A percentile compares a stretch with the other conserved stretches of the same genome.
Conservation (phyloP, 2,797 vertebrate genomes). For the Coilia nasus region DNA sequence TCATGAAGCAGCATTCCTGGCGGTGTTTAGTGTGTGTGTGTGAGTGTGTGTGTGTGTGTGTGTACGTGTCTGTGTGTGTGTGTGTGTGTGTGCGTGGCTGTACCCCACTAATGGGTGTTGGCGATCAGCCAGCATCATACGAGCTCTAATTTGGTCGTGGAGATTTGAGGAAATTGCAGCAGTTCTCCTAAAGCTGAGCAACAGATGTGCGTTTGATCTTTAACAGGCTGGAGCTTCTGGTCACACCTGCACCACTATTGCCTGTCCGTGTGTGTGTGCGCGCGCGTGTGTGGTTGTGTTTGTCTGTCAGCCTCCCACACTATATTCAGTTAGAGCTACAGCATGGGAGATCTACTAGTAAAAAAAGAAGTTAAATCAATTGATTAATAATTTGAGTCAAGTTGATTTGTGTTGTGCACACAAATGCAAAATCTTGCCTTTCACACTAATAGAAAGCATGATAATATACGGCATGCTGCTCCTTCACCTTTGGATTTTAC, state of each 20-base stretch:
- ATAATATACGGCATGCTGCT: no score
- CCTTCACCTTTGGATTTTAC: no score
- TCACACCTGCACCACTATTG: constrained; percentile 39
- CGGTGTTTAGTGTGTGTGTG: background rate
- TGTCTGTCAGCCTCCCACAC: no score
- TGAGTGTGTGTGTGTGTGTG: constrained; percentile 59
- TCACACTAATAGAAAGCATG: no score
- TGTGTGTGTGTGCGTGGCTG: no score
- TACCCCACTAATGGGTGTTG: constrained; percentile 69
- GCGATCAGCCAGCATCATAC: constrained; percentile 71
- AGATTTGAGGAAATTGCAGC: constrained; percentile 69
- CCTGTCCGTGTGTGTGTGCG: constrained; percentile 25
- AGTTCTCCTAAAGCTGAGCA: constrained; percentile 67
- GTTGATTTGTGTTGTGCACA: no score
- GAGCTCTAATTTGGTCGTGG: constrained; percentile 81
- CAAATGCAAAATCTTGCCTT: no score
- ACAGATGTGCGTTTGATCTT: constrained; percentile 80
- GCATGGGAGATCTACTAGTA: no score
- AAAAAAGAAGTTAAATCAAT: no score
- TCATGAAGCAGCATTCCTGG: background rate
- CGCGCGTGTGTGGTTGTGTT: no score
- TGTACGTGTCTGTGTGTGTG: constrained; percentile 42
- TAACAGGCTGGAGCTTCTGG: constrained; percentile 48
- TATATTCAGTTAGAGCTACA: no score
- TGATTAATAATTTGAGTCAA: no score